Evolutionary conservation across 2,797 vertebrate genomes (phyloP).

Genomic region (Xerus rutilus): DNA sequence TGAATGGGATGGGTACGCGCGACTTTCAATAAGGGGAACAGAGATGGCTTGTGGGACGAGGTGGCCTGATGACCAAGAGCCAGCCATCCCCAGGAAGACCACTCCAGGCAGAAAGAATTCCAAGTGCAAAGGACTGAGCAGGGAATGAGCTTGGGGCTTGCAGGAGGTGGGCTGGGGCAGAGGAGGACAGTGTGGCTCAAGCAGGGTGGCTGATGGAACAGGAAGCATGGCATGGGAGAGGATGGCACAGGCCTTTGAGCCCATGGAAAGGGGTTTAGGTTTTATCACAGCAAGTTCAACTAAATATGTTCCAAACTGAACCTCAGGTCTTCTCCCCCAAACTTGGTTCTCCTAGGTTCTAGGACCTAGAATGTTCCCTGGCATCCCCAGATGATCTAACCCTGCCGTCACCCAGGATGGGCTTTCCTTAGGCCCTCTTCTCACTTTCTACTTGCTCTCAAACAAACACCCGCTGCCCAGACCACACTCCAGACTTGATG

Average conservation of each 20-base stretch:
- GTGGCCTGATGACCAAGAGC: neutral
- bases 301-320: neutral
- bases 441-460: neutral
- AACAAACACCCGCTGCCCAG: neutral
- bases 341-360: neutral
- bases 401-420: neutral
- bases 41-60: neutral
- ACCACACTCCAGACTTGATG: neutral
- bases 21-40: neutral
- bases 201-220: accelerated
- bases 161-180: neutral
- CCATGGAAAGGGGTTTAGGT: neutral
- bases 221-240: neutral
- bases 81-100: neutral
- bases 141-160: neutral
- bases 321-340: neutral
- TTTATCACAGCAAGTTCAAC: neutral
- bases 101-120: neutral
- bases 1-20: neutral
- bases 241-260: neutral
- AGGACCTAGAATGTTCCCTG: neutral
- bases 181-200: neutral
- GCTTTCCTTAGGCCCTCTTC: neutral
- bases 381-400: neutral
- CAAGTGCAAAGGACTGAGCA: neutral